A percentile compares a stretch with the other conserved stretches of the same genome.
These are phyloP conservation scores for Pseudochromis fuscus DNA, from an alignment of 2,797 vertebrate species.

Conservation along the genomic window DNA sequence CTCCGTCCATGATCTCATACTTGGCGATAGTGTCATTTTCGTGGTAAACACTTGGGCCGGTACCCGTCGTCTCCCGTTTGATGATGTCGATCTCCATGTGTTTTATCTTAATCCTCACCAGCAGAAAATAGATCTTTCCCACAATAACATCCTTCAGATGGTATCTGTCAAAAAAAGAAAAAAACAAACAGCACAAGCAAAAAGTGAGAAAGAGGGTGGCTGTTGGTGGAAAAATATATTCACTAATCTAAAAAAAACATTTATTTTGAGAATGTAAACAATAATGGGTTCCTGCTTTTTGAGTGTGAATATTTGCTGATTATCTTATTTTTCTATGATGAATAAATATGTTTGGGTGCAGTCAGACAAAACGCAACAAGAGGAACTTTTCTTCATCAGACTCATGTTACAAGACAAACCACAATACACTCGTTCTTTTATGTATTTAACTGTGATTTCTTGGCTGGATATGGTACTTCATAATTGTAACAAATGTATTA, in stretches of 20 bases:
- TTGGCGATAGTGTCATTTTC: conserved; percentile 99
- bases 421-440: not conserved
- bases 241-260: not conserved
- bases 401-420: too few species aligned
- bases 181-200: not conserved
- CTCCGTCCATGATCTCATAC: conserved; percentile 99
- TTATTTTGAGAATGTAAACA: not conserved
- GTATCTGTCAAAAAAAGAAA: conserved; percentile 84
- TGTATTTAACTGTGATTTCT: not conserved
- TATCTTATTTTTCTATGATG: not conserved
- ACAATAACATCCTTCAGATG: conserved; percentile 99
- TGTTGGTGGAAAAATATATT: not conserved
- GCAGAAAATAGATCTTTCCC: conserved; percentile 98
- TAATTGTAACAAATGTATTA: too few species aligned
- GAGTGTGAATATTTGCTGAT: not conserved
- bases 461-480: not conserved
- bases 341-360: too few species aligned
- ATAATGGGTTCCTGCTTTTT: not conserved
- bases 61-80: conserved; percentile 97
- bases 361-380: not conserved
- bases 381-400: too few species aligned
- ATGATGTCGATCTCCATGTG: conserved; percentile 99
- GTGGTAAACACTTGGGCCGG: conserved; percentile 96
- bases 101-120: conserved; percentile 98
- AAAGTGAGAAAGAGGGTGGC: not conserved